Base-by-base conservation (phyloP, 2,888 invertebrate species). In the Orthonevra nobilis region DNA sequence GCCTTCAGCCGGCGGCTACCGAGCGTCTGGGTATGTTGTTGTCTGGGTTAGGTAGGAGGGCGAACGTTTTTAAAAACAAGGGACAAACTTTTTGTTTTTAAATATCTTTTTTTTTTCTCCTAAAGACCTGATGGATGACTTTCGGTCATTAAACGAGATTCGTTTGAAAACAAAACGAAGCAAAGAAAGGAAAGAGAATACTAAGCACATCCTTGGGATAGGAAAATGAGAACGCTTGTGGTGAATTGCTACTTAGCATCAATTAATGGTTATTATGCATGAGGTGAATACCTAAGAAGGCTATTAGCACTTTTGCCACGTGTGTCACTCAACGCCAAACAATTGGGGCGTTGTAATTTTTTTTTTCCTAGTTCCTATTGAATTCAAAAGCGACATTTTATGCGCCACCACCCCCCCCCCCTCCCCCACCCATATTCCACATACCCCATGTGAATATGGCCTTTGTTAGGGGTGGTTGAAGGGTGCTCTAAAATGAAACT, bases 221-320 rank as follows among this genome's bases (percentile, higher is more conserved):
- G 72, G 58, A 44, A 70, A 64, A 44, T 64, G 63, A 52, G 63
- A 70, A 58, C 72, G 32, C 50, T 36, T 72, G 44, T 64, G 77
- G 58, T 64, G 79, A 73, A 73, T 79, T 73, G 61, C 28, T 79
- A 64, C 70, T 70, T 77, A 79, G 66, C 79, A 73, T 66, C 73
- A 79, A 79, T 79, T 79, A 73, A 61, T 64, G 54, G 40, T 50
- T 52, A 61, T 50, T 52, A 61, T 60, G 40, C 64, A 61, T 61
- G 66, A 73, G 73, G 60, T 73, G 72, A 79, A 44, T 46, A 46
- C 50, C 64, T 50, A 50, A 52, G 42, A 30, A 40, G 60, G 38
- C 72, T 54, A 54, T 79, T 66, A 73, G 60, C 54, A 38, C 15
- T 42, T 70, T 63, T 77, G 56, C 60, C 63, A 72, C 58, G 64